Evolutionary conservation across 2,797 vertebrate species (phyloP).

Genomic region (Vireo griseus): DNA sequence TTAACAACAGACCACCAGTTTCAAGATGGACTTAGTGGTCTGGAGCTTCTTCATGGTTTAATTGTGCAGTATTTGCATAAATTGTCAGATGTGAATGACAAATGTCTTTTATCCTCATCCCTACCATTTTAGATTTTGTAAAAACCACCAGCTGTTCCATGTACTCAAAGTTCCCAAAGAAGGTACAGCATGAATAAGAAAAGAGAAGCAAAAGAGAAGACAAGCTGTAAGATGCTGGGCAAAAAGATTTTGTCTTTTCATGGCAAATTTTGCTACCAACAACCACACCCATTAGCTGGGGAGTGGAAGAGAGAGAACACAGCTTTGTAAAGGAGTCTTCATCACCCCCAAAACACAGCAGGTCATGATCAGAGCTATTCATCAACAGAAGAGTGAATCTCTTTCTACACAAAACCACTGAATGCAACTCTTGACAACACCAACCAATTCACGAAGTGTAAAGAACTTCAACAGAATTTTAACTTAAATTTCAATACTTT

Average conservation of each 20-base stretch:
- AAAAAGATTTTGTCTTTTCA: not conserved
- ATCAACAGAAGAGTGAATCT: not conserved
- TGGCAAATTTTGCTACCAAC: not conserved
- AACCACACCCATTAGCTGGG: not conserved
- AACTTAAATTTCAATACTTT: not conserved
- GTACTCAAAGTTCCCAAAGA: not conserved
- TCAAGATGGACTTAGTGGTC: accelerated
- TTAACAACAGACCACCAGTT: not conserved
- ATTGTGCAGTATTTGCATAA: not conserved
- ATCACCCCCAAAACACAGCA: not conserved
- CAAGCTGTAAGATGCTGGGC: not conserved
- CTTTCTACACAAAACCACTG: not conserved
- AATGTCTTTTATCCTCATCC: not conserved
- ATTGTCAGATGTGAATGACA: not conserved
- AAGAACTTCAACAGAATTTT: not conserved
- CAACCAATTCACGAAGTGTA: accelerated
- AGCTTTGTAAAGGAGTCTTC: not conserved
- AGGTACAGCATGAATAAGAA: not conserved
- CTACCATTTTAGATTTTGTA: not conserved
- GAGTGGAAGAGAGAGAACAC: not conserved
- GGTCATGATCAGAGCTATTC: not conserved
- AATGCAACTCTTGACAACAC: not conserved
- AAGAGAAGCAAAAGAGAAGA: not conserved
- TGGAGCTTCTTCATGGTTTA: not conserved
- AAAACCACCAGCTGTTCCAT: not conserved